Evolutionary conservation across 1,140 invertebrate species (phyloP).

Genomic region (Orchesella cincta): DNA sequence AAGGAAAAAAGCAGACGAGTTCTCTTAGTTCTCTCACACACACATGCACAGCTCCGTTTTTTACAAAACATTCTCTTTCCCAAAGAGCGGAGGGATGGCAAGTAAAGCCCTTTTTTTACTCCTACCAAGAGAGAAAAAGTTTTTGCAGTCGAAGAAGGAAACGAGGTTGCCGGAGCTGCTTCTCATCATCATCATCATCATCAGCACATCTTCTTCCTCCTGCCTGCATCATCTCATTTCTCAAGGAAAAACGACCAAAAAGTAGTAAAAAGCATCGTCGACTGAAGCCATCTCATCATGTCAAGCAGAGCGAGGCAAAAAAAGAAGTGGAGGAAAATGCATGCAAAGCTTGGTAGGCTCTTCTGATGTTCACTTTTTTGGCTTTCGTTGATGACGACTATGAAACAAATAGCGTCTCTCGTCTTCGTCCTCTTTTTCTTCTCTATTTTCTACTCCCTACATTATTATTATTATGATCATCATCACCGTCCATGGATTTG

Average conservation of each 20-base stretch:
- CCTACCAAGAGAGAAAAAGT: too few relatives aligned
- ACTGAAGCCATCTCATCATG: background rate
- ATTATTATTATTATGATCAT: conserved; percentile 17
- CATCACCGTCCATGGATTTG: conserved; percentile 7
- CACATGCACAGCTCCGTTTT: background rate
- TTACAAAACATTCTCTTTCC: background rate
- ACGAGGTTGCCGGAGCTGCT: too few relatives aligned
- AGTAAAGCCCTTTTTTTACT: too few relatives aligned
- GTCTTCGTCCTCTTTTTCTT: background rate
- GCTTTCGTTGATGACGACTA: background rate
- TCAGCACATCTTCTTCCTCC: too few relatives aligned
- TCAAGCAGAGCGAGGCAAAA: conserved; percentile 5
- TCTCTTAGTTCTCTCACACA: too few relatives aligned
- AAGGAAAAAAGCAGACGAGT: too few relatives aligned
- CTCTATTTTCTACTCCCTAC: background rate
- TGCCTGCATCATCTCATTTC: background rate
- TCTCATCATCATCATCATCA: too few relatives aligned
- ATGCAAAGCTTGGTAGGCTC: background rate
- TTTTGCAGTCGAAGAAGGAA: too few relatives aligned
- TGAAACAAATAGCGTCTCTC: conserved; percentile 9
- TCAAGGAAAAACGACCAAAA: conserved; percentile 5
- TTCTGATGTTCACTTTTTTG: background rate
- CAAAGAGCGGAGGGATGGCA: too few relatives aligned
- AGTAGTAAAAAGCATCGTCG: background rate
- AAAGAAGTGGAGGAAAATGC: background rate